Base-by-base conservation (phyloP, 2,888 invertebrate species). In the Drosophila infuscata region DNA sequence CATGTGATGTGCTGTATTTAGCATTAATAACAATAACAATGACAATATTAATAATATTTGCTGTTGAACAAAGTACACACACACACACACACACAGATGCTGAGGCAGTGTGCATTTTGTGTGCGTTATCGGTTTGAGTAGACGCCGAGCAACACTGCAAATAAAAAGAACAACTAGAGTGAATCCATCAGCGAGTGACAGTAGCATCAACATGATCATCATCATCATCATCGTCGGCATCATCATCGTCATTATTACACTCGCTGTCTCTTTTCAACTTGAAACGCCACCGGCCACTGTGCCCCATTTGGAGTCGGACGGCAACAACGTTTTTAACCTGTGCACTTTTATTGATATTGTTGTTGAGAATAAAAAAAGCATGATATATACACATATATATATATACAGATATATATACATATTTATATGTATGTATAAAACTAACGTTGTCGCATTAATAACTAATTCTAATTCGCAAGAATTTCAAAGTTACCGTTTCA, bases 161-260 rank as follows among this genome's bases (percentile, higher is more conserved):
- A 83, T 77, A 86, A 74, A 82, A 83, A 79, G 74, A 82, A 77
- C 69, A 79, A 82, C 65, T 85, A 86, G 86, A 88, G 88, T 88
- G 77, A 83, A 88, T 85, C 79, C 76, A 88, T 81, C 77, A 79
- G 59, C 41, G 58, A 54, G 63, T 71, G 71, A 79, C 79, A 74
- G 62, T 68, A 68, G 62, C 83, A 81, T 62, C 73, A 49, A 17
- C 41, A 30, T 30, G 17, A 38, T 38, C 61, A 59, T 25, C 46
- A 25, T 15, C 46, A 25, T 15, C 41, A 25, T 33, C 33, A 0
- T 12, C 56, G n/a, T n/a, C 83, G 75, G 54, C 68, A 49, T 11
- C 41, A 11, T 32, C n/a, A 46, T 38, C 67, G 57, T 30, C 46
- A 30, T 25, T 52, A 52, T 17, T 25, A 43, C 49, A 46, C 59